These are phyloP conservation scores for Synodontis membranacea DNA, from an alignment of 2,113 vertebrate species.

Conservation along the genomic window DNA sequence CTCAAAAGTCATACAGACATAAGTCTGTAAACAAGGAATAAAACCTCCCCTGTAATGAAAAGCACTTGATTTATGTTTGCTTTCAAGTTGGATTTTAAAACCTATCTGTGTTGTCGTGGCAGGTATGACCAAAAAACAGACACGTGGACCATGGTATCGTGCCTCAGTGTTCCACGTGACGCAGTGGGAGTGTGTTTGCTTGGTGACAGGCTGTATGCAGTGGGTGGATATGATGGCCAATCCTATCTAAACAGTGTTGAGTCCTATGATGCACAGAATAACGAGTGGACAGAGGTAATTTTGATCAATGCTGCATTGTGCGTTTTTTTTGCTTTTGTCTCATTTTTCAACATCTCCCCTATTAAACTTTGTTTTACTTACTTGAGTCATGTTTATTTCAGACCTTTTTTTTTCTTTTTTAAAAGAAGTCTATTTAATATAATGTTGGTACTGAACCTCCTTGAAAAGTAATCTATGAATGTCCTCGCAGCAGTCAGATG, in stretches of 20 bases:
- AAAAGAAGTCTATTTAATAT: background rate
- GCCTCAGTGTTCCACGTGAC: conserved; percentile 87
- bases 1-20: background rate
- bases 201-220: conserved; percentile 88
- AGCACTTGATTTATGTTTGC: background rate
- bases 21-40: background rate
- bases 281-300: conserved; percentile 94
- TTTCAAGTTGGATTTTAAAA: background rate
- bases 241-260: conserved; percentile 89
- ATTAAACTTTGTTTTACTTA: background rate
- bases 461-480: background rate
- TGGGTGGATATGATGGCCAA: conserved; percentile 94
- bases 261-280: conserved; percentile 92
- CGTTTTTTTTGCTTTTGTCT: background rate
- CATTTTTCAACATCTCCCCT: background rate
- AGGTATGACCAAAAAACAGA: conserved; percentile 96
- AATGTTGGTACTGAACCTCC: background rate
- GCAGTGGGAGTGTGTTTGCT: conserved; percentile 90
- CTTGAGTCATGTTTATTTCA: background rate
- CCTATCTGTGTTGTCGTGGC: conserved; percentile 26
- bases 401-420: background rate
- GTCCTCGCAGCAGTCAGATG: background rate
- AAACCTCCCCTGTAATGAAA: background rate
- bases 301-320: background rate
- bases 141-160: conserved; percentile 89